Percentiles rank a stretch among this genome's conserved stretches.
Evolutionary conservation across 2,113 vertebrate genomes (phyloP).

Genomic region (Genyomyrus donnyi): DNA sequence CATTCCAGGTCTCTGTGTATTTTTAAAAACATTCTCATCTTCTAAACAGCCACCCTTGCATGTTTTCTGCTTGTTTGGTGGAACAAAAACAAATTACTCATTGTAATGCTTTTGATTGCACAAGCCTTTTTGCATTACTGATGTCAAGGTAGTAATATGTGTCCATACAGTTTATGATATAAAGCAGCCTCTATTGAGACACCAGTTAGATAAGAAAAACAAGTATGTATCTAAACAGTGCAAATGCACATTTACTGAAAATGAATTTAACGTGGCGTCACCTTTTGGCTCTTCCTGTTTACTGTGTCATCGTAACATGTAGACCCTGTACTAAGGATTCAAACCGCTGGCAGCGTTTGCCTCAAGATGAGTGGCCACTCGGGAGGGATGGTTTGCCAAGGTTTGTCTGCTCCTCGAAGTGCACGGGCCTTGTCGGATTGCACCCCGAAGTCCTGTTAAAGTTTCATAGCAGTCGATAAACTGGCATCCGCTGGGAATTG

Average conservation of each 20-base stretch:
- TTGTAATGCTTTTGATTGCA: background rate
- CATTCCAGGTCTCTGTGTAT: background rate
- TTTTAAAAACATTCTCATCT: background rate
- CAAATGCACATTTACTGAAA: background rate
- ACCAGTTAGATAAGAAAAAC: background rate
- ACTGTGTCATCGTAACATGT: background rate
- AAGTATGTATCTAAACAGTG: background rate
- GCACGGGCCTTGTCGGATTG: background rate
- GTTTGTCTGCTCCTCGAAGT: background rate
- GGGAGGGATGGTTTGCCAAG: background rate
- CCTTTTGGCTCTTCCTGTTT: background rate
- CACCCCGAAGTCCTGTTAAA: constrained; percentile 6
- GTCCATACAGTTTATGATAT: background rate
- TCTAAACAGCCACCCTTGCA: background rate
- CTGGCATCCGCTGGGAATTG: background rate
- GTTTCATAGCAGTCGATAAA: constrained; percentile 13
- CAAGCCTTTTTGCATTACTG: background rate
- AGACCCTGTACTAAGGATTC: background rate
- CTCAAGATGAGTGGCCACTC: background rate
- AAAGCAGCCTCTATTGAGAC: background rate
- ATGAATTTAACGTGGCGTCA: background rate
- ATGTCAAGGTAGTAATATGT: background rate
- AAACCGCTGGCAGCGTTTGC: background rate
- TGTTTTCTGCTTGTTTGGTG: background rate
- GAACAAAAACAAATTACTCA: background rate